Base-by-base conservation (phyloP, 2,888 invertebrate species). In the Polyommatus icarus region DNA sequence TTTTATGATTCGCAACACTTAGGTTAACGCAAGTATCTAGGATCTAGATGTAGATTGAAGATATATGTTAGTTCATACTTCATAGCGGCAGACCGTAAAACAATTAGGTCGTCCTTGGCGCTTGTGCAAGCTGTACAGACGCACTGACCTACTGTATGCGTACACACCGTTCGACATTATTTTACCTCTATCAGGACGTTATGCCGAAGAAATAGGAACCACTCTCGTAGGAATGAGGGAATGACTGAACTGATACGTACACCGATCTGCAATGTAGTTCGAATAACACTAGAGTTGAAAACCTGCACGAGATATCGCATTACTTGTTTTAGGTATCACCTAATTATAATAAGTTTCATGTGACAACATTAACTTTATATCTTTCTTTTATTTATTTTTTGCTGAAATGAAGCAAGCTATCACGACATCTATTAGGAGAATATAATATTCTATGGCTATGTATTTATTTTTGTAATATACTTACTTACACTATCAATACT, bases 61-160 rank as follows among this genome's bases (percentile, higher is more conserved):
- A 67, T 29, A 67, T 61, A 61, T 67, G 67, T 67, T 67, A 67
- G 67, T 29, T 67, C 67, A 61, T 61, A 61, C 86, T 79, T 82
- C 84, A 84, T 84, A 85, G 84, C 84, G 84, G 83, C 82, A 86
- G 86, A 89, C 89, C 86, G 86, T 84, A 83, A 88, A 88, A 87
- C 90, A 90, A 90, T 91, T 90, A 87, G 88, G 83, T 79, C 83
- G 83, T 83, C 83, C 85, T 83, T 81, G 81, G 77, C 78, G 82
- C 80, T 86, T 87, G 84, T 83, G 85, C 85, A 86, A 86, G 83
- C 82, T 80, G 78, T 78, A 78, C 78, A 80, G 82, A 82, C 79
- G 80, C 78, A 79, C 77, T 73, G 77, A 73, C 77, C 77, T 73
- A 77, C 57, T 77, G 57, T 57, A 71, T 54, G 20, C 36, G 73